These are phyloP conservation scores for Aix galericulata DNA, from an alignment of 2,113 vertebrate genomes.

Conservation along the genomic window DNA sequence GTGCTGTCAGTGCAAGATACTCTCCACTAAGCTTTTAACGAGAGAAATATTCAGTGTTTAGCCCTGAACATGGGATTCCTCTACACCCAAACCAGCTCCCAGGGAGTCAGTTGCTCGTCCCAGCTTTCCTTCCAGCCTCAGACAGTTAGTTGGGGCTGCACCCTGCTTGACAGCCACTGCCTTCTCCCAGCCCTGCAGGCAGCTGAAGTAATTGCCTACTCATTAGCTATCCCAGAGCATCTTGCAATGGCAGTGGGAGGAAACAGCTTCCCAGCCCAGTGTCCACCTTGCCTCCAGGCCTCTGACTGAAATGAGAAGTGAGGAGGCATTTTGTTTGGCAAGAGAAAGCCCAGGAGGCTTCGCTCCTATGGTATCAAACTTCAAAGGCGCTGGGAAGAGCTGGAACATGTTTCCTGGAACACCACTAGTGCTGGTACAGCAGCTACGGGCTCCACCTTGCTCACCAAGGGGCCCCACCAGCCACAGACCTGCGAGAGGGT, in stretches of 20 bases:
- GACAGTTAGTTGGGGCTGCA: not conserved
- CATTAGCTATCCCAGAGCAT: not conserved
- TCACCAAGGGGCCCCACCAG: not conserved
- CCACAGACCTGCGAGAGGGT: not conserved
- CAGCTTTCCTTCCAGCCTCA: not conserved
- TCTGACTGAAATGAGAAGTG: not conserved
- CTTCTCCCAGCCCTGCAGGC: not conserved
- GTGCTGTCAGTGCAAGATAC: not conserved
- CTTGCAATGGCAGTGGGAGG: not conserved
- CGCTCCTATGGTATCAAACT: not conserved
- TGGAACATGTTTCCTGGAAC: slow-evolving; percentile 31
- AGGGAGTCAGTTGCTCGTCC: not conserved
- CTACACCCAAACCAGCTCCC: not conserved
- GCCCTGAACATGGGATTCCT: not conserved
- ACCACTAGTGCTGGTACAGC: not conserved
- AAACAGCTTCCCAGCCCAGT: not conserved
- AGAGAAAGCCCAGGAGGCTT: slow-evolving; percentile 24
- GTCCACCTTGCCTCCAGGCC: slow-evolving; percentile 49
- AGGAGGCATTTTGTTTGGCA: not conserved
- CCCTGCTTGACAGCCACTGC: not conserved
- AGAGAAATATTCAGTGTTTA: not conserved
- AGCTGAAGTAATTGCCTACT: not conserved
- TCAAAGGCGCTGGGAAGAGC: slow-evolving; percentile 40
- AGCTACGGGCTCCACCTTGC: not conserved
- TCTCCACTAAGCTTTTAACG: not conserved